Evolutionary conservation across 1,140 invertebrate genomes (phyloP).

Genomic region (Bombus vancouverensis): DNA sequence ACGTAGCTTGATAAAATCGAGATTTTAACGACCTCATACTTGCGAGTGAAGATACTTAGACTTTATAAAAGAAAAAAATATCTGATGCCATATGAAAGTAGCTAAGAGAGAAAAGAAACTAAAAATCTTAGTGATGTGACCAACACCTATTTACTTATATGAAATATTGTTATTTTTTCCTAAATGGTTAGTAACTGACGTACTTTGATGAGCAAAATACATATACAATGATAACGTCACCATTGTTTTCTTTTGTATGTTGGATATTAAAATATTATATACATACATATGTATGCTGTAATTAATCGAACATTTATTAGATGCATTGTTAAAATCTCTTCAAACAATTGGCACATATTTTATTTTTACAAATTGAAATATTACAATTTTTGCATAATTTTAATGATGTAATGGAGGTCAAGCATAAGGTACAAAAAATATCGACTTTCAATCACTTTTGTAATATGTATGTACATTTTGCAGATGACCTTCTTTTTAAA

Average conservation of each 20-base stretch:
- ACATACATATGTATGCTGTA: too few relatives aligned
- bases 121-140: neutral
- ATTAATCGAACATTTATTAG: too few relatives aligned
- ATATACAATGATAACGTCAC: too few relatives aligned
- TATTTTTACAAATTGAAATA: too few relatives aligned
- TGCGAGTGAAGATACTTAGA: too few relatives aligned
- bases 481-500: too few relatives aligned
- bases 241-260: too few relatives aligned
- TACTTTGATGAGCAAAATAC: too few relatives aligned
- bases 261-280: too few relatives aligned
- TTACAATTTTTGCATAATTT: too few relatives aligned
- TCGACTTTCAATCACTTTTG: neutral
- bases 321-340: too few relatives aligned
- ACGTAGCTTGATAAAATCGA: neutral
- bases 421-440: neutral
- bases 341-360: too few relatives aligned
- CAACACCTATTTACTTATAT: neutral
- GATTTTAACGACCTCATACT: neutral
- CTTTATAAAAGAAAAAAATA: neutral
- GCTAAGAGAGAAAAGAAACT: neutral
- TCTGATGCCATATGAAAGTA: slow-evolving; percentile 8
- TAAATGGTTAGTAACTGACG: neutral
- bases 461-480: neutral
- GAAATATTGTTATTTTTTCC: neutral
- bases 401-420: neutral